These are phyloP conservation scores for Stigmatopora argus DNA, from an alignment of 2,113 vertebrate genomes.

Conservation along the genomic window DNA sequence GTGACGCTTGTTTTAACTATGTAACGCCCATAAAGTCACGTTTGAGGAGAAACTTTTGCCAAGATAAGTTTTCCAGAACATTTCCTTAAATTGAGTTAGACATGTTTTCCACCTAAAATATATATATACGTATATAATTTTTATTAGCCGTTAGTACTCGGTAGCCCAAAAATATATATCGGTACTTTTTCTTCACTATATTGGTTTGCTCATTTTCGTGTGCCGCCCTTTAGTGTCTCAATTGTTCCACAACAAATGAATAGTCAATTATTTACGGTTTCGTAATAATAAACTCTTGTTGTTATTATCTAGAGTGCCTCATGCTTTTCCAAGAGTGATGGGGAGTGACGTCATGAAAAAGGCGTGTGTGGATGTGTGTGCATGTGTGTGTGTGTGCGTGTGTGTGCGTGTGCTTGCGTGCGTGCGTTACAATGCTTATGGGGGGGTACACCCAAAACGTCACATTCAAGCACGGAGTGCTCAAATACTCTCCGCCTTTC, in stretches of 20 bases:
- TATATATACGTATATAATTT: no score
- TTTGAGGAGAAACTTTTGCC: not conserved
- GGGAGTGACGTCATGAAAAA: constrained; percentile 2
- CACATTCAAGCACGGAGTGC: not conserved
- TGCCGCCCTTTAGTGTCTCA: no score
- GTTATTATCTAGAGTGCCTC: not conserved
- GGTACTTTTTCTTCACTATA: no score
- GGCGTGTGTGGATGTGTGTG: not conserved
- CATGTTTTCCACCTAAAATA: no score
- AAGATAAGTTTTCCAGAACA: no score
- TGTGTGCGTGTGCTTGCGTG: not conserved
- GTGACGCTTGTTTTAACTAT: not conserved
- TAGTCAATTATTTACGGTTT: not conserved
- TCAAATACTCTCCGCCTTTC: not conserved
- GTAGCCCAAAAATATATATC: no score
- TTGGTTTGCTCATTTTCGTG: no score
- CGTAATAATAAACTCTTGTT: not conserved
- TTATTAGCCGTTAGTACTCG: no score
- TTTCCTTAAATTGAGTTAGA: no score
- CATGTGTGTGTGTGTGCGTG: not conserved
- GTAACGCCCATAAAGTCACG: not conserved
- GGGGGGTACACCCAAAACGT: not conserved
- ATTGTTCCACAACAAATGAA: not conserved
- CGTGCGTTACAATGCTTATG: not conserved
- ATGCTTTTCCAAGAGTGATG: not conserved